phyloP scores from a whole-genome alignment of 2,888 invertebrate genomes.

The Mayetiola destructor region DNA sequence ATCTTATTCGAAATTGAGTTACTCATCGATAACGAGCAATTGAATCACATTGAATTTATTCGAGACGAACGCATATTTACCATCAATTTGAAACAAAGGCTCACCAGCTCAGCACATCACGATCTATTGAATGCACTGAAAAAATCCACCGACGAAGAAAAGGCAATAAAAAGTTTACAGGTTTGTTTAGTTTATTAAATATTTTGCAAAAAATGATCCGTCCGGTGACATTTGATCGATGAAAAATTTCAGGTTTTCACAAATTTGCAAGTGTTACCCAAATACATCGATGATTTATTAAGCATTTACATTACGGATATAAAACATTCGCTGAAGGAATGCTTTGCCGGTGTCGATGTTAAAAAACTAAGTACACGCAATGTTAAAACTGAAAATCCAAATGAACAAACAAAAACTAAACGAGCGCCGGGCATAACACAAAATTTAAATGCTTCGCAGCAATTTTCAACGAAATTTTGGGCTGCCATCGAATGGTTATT shows the following conservation, averaged over 20 bases:
- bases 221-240: neutral
- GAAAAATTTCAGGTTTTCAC: slow-evolving; percentile 28
- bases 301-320: slow-evolving; percentile 32
- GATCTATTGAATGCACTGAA: slow-evolving; percentile 67
- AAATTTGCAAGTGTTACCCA: slow-evolving; percentile 31
- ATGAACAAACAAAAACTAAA: slow-evolving; percentile 31
- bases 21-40: slow-evolving; percentile 64
- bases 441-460: slow-evolving; percentile 38
- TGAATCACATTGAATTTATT: slow-evolving; percentile 66
- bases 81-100: slow-evolving; percentile 52
- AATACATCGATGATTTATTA: slow-evolving; percentile 31
- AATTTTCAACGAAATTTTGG: slow-evolving; percentile 58
- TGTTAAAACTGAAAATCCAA: slow-evolving; percentile 37
- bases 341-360: slow-evolving; percentile 34
- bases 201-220: neutral
- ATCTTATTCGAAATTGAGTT: slow-evolving; percentile 75
- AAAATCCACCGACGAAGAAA: slow-evolving; percentile 49
- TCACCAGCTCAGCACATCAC: slow-evolving; percentile 64
- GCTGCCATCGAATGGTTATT: slow-evolving; percentile 76
- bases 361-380: slow-evolving; percentile 34
- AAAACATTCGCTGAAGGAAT: slow-evolving; percentile 32
- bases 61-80: slow-evolving; percentile 63
- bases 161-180: slow-evolving; percentile 50
- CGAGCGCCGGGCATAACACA: slow-evolving; percentile 39
- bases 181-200: slow-evolving; percentile 28